A percentile compares a stretch with the other conserved stretches of the same genome.
phyloP scores from a whole-genome alignment of 2,888 invertebrate species.

The Limnephilus rhombicus region DNA sequence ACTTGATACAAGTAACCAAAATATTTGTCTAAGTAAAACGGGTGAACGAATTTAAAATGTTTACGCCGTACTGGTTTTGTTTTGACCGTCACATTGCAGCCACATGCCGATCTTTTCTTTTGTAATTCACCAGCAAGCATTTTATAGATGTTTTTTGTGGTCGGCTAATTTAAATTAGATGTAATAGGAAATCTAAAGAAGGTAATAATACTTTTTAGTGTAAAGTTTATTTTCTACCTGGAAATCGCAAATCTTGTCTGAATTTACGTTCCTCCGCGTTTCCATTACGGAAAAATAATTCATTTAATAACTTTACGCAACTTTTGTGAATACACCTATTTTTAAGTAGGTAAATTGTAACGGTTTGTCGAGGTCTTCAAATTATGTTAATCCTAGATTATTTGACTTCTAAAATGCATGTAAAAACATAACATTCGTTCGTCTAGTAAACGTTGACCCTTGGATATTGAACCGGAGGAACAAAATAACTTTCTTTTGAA shows the following conservation, averaged over 20 bases:
- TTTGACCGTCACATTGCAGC: constrained; percentile 13
- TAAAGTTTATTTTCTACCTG: background rate
- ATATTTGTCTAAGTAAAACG: background rate
- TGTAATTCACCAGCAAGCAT: background rate
- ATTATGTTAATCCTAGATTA: background rate
- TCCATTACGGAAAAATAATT: background rate
- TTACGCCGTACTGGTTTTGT: background rate
- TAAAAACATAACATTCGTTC: background rate
- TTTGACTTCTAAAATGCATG: background rate
- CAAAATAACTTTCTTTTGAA: background rate
- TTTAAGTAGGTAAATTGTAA: background rate
- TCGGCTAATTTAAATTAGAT: background rate
- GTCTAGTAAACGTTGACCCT: background rate
- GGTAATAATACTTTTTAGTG: background rate
- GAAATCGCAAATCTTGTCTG: background rate
- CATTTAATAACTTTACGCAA: background rate
- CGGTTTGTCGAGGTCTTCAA: background rate
- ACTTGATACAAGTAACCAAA: background rate
- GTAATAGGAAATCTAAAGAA: background rate
- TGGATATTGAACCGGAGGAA: background rate
- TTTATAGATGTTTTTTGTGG: background rate
- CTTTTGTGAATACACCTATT: too few relatives aligned
- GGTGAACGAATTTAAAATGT: background rate
- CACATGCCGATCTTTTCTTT: constrained; percentile 68
- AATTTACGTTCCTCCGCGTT: background rate